phyloP scores from a whole-genome alignment of 2,888 invertebrate genomes.

The Trachelus tabidus region DNA sequence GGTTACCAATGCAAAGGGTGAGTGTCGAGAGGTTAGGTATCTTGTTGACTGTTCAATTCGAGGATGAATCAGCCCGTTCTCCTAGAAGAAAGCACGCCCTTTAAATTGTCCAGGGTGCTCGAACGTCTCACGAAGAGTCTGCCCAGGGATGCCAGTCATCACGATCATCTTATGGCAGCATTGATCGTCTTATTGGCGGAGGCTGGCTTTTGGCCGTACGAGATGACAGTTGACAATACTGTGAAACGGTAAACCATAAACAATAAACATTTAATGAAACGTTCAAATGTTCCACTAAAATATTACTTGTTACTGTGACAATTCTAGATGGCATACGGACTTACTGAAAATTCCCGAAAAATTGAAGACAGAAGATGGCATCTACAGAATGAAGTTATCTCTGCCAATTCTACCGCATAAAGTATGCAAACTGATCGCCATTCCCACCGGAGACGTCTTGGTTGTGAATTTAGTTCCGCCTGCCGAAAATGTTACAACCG shows the following conservation, averaged over 20 bases:
- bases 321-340: slow-evolving; percentile 24
- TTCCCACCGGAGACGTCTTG: slow-evolving; percentile 52
- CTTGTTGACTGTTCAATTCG: background rate
- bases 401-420: slow-evolving; percentile 21
- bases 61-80: slow-evolving; percentile 31
- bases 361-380: slow-evolving; percentile 37
- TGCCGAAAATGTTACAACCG: slow-evolving; percentile 17
- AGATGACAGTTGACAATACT: background rate
- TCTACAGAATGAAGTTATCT: slow-evolving; percentile 45
- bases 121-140: slow-evolving; percentile 34
- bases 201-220: slow-evolving; percentile 37
- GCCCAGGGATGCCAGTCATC: slow-evolving; percentile 37
- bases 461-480: slow-evolving; percentile 48
- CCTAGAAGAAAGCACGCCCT: slow-evolving; percentile 50
- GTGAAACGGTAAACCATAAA: background rate
- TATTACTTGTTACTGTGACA: background rate
- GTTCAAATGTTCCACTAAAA: background rate
- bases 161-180: slow-evolving; percentile 52
- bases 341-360: slow-evolving; percentile 30
- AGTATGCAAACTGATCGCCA: slow-evolving; percentile 48
- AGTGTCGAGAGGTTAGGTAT: background rate
- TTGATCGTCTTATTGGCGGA: slow-evolving; percentile 51
- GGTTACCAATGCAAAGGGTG: background rate
- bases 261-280: background rate
- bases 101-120: slow-evolving; percentile 41